Conservation (phyloP, 1,140 invertebrate species). For the Drosophila rufa region DNA sequence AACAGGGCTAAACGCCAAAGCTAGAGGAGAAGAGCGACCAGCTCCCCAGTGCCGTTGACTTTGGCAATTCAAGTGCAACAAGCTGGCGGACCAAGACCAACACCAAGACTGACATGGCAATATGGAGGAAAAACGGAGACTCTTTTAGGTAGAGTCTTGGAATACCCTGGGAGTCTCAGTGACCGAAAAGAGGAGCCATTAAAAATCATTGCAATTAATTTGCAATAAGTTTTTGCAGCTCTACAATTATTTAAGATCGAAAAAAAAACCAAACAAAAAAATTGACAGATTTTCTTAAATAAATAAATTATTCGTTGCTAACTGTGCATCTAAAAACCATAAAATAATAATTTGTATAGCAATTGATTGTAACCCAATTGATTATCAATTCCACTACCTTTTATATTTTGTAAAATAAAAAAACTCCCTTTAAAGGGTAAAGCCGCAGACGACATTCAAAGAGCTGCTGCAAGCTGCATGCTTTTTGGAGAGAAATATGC, state of each 20-base stretch:
- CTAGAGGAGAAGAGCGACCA: constrained; percentile 8
- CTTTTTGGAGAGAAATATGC: constrained; percentile 72
- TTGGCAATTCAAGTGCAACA: constrained; percentile 80
- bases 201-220: too few relatives aligned
- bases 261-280: too few relatives aligned
- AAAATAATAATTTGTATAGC: too few relatives aligned
- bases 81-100: constrained; percentile 41
- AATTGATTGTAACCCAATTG: not conserved
- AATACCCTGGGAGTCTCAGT: constrained; percentile 7
- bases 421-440: not conserved
- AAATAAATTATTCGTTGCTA: too few relatives aligned
- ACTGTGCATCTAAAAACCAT: not conserved
- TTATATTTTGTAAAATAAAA: not conserved
- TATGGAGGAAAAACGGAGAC: not conserved
- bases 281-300: too few relatives aligned
- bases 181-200: too few relatives aligned
- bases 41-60: constrained; percentile 69
- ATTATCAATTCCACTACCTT: not conserved
- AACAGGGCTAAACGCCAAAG: constrained; percentile 12
- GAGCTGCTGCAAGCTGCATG: constrained; percentile 62
- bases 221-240: too few relatives aligned
- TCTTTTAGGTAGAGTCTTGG: not conserved
- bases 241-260: too few relatives aligned
- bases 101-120: constrained; percentile 26
- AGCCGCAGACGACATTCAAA: constrained; percentile 62